Evolutionary conservation across 2,888 invertebrate genomes (phyloP).

Genomic region (Drosophila niveifrons): DNA sequence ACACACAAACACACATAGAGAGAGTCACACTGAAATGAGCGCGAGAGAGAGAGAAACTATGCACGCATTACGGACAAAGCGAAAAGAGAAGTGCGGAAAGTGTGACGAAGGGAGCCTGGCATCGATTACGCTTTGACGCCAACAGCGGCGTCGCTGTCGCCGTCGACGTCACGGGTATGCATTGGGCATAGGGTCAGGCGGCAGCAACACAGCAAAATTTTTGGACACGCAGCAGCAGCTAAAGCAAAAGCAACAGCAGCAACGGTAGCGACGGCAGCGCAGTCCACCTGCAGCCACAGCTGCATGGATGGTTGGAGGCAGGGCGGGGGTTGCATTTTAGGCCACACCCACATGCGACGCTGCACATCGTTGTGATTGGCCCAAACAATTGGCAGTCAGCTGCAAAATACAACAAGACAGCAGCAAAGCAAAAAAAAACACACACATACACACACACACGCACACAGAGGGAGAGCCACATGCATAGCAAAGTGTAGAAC

Average conservation of each 20-base stretch:
- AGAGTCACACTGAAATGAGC: neutral
- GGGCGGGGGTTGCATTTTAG: slow-evolving; percentile 83
- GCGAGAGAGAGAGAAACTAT: slow-evolving; percentile 21
- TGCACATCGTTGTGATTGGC: slow-evolving; percentile 83
- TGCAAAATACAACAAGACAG: slow-evolving; percentile 73
- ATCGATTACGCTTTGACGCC: slow-evolving; percentile 69
- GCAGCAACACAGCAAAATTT: slow-evolving; percentile 51
- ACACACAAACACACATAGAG: slow-evolving; percentile 11
- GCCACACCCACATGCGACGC: slow-evolving; percentile 84
- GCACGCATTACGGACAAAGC: slow-evolving; percentile 60
- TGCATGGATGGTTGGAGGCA: slow-evolving; percentile 14
- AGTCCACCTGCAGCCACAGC: slow-evolving; percentile 74
- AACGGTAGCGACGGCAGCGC: slow-evolving; percentile 46
- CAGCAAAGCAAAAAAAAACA: slow-evolving; percentile 29
- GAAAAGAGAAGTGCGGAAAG: slow-evolving; percentile 11
- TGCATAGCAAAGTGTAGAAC: slow-evolving; percentile 47
- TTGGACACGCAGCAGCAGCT: slow-evolving; percentile 61
- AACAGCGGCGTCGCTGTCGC: slow-evolving; percentile 40
- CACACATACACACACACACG: slow-evolving; percentile 30
- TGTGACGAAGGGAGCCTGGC: slow-evolving; percentile 36
- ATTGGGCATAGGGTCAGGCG: slow-evolving; percentile 62
- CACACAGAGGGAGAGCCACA: slow-evolving; percentile 40
- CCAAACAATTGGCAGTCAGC: slow-evolving; percentile 82
- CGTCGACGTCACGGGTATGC: slow-evolving; percentile 34
- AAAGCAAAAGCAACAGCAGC: slow-evolving; percentile 10